Evolutionary conservation across 2,888 invertebrate species (phyloP), one percentile per base, ranked within the genome.

Genomic region (Candidula unifasciata): DNA sequence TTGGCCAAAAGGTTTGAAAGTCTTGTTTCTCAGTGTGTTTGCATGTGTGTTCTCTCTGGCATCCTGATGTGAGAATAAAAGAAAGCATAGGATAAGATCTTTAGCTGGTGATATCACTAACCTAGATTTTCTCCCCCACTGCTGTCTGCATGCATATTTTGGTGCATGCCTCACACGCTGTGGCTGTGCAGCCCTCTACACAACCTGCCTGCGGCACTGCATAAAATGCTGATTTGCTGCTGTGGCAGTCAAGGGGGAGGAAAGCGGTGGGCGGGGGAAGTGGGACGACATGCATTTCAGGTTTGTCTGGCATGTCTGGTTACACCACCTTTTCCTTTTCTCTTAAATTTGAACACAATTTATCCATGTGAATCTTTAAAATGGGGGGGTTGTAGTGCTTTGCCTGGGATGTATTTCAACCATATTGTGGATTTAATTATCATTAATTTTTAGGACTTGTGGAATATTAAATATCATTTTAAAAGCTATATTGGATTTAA

Each of bases 161-260:
- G 83, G 83, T 44, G 77, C 79, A 71, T 83, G 78, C 78, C 60
- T 64, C 73, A 71, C 79, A 83, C 54, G 78, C 80, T 78, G 83
- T 78, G 82, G 74, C 66, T 74, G 66, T 60, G 78, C 83, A 77
- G 83, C 57, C 76, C 69, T 77, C 79, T 79, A 83, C 83, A 83
- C 83, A 83, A 83, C 83, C 83, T 83, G 83, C 83, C 83, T 83
- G 83, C 78, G 35, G 66, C 76, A 77, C 69, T 83, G 83, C 83
- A 83, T 77, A 68, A 68, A 83, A 69, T 30, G 77, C 83, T 77
- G 77, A 83, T 77, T 80, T 80, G 68, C 83, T 83, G 83, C 83
- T 77, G 77, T 83, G 69, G 82, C 54, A 66, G 78, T 68, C 60
- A 18, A 77, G 83, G 83, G 44, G 79, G 79, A 79, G 71, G 79